phyloP scores from a whole-genome alignment of 1,140 invertebrate genomes.

The Drosophila sechellia region DNA sequence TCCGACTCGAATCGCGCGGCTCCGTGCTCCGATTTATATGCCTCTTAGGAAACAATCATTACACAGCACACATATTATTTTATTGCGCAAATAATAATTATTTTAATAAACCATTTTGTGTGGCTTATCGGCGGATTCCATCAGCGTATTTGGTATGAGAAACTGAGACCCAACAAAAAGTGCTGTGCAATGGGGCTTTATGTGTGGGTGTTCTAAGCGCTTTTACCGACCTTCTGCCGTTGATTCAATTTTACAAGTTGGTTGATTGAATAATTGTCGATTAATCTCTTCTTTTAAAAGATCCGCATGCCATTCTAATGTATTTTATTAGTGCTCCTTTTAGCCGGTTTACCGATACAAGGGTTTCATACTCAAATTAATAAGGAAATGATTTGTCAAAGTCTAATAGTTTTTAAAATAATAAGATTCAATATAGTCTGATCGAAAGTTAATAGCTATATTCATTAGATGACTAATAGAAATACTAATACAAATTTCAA shows the following conservation, averaged over 20 bases:
- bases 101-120: slow-evolving; percentile 73
- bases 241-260: slow-evolving; percentile 6
- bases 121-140: slow-evolving; percentile 46
- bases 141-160: slow-evolving; percentile 17
- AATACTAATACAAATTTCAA: background rate
- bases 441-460: background rate
- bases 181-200: slow-evolving; percentile 27
- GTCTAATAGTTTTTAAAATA: background rate
- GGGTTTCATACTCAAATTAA: no score
- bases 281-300: background rate
- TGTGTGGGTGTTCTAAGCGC: slow-evolving; percentile 4
- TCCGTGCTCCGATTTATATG: slow-evolving; percentile 61
- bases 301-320: background rate
- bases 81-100: slow-evolving; percentile 74
- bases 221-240: slow-evolving; percentile 6
- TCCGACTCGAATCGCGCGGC: slow-evolving; percentile 59
- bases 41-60: slow-evolving; percentile 69
- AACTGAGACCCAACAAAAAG: slow-evolving; percentile 25
- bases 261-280: slow-evolving; percentile 15
- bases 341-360: no score
- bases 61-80: slow-evolving; percentile 50
- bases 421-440: background rate
- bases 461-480: background rate
- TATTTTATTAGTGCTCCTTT: no score
- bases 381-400: no score